Evolutionary conservation across 2,797 vertebrate species (phyloP).

Genomic region (Pelochelys cantorii): DNA sequence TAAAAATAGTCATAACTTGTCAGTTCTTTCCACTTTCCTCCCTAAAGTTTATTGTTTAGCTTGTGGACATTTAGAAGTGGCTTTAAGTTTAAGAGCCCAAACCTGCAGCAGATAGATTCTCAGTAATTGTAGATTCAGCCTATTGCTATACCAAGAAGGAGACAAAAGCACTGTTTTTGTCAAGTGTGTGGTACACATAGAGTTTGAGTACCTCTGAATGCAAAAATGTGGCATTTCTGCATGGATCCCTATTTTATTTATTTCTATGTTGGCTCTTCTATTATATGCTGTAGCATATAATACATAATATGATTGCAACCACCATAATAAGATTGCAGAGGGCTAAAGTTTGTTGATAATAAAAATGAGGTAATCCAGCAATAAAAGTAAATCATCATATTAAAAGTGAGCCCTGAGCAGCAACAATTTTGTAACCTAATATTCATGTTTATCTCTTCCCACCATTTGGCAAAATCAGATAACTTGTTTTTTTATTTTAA

Average conservation of each 20-base stretch:
- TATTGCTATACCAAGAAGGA: neutral
- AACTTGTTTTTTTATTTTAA: neutral
- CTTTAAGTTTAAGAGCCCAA: neutral
- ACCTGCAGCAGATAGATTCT: neutral
- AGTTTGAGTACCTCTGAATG: neutral
- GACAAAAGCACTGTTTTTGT: neutral
- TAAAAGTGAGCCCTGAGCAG: slow-evolving; percentile 20
- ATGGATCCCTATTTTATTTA: neutral
- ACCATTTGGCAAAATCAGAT: neutral
- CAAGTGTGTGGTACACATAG: neutral
- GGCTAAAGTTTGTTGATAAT: slow-evolving; percentile 6
- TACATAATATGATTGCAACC: neutral
- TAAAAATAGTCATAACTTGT: slow-evolving; percentile 44
- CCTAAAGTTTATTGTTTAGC: slow-evolving; percentile 16
- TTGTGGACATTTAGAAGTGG: neutral
- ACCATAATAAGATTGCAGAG: neutral
- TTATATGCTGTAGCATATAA: fast-evolving
- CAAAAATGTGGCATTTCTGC: neutral
- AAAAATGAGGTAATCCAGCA: slow-evolving; percentile 31
- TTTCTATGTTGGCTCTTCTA: neutral
- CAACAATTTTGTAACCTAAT: slow-evolving; percentile 3
- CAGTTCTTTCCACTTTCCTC: neutral
- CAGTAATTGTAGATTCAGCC: neutral
- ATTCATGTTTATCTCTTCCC: neutral
- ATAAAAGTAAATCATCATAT: neutral